Conservation (phyloP, 2,113 vertebrate species). For the Brienomyrus longianalis region DNA sequence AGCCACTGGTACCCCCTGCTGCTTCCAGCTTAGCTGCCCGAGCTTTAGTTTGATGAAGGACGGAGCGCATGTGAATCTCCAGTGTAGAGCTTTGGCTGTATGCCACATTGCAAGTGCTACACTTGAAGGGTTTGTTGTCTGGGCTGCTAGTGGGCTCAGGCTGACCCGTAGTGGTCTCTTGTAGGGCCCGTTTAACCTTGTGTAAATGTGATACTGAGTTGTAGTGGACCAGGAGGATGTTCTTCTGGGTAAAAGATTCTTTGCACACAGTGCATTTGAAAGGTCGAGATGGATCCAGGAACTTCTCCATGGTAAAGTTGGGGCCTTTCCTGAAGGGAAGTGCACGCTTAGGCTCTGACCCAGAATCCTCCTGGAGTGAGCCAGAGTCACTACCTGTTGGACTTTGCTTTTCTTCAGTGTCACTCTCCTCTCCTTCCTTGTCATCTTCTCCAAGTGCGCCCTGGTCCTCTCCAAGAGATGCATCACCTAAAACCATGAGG, state of each 20-base stretch:
- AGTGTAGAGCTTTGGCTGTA: slow-evolving; percentile 98
- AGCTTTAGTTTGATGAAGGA: slow-evolving; percentile 95
- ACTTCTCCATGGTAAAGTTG: slow-evolving; percentile 99
- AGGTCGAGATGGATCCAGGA: slow-evolving; percentile 92
- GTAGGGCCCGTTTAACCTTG: slow-evolving; percentile 93
- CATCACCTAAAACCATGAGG: slow-evolving; percentile 84
- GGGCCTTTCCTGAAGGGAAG: slow-evolving; percentile 94
- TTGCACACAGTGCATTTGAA: slow-evolving; percentile 99
- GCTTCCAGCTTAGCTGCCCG: slow-evolving; percentile 95
- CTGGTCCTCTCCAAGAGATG: slow-evolving; percentile 82
- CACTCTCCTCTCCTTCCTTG: slow-evolving; percentile 91
- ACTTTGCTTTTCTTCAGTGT: slow-evolving; percentile 92
- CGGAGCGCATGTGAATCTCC: slow-evolving; percentile 98
- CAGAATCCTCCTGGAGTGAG: slow-evolving; percentile 87
- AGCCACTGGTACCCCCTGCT: slow-evolving; percentile 67
- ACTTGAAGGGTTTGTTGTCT: slow-evolving; percentile 98
- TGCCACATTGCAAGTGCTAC: slow-evolving; percentile 93
- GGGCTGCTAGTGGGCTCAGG: slow-evolving; percentile 93
- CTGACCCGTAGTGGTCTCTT: slow-evolving; percentile 90
- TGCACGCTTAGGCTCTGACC: slow-evolving; percentile 91
- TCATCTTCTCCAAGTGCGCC: slow-evolving; percentile 87
- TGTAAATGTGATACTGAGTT: slow-evolving; percentile 97
- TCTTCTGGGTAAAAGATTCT: slow-evolving; percentile 98
- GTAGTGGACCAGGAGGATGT: slow-evolving; percentile 96
- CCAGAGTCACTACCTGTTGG: slow-evolving; percentile 90